Evolutionary conservation across 1,140 invertebrate species (phyloP), one percentile per base, ranked within the genome.

Genomic region (Bilobella aurantiaca): DNA sequence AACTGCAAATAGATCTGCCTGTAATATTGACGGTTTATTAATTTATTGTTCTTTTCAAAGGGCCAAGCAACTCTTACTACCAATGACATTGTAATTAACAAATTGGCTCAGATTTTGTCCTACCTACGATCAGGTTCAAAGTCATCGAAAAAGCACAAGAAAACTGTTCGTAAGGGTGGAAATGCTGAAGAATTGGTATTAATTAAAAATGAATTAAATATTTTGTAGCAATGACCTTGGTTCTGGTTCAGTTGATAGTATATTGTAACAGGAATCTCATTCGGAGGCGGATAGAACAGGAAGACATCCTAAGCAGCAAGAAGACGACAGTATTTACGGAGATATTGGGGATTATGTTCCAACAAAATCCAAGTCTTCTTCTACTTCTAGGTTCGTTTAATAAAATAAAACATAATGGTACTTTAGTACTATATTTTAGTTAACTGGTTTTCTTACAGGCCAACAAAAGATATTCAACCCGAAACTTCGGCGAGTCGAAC

Each of bases 51-150:
- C 69, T 58, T 62, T 28, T 71, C 85, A 25, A 83, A 92, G 82
- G 77, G 86, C 73, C 82, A 87, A 29, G 85, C 90, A 0, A 90
- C 91, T 0, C 77, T 94, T 12, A 93, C 90, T 3, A 96, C 92
- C 18, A 96, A 97, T 76, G 93, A 97, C 73, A 95, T 85, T 67
- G 92, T 98, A 0, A 92, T 99, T 60, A 96, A 98, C 75, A 99
- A 99, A 78, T 76, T 99, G 5, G 92, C 93, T 0, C 94, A 99
- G 78, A 98, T 99, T 75, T 80, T 99, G 31, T 93, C 92, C 0
- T 98, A 99, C 73, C 78, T 99, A 14, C 80, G 96, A 1, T 87
- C 90, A 71, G 89, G 89, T 27, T 84, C 79, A 5, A 80, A 88
- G 49, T 85, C 87, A 69, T 84, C 82, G 28, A 90, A 89, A 73